These are phyloP conservation scores for Anolis sagrei DNA, from an alignment of 2,113 vertebrate genomes.

Conservation along the genomic window DNA sequence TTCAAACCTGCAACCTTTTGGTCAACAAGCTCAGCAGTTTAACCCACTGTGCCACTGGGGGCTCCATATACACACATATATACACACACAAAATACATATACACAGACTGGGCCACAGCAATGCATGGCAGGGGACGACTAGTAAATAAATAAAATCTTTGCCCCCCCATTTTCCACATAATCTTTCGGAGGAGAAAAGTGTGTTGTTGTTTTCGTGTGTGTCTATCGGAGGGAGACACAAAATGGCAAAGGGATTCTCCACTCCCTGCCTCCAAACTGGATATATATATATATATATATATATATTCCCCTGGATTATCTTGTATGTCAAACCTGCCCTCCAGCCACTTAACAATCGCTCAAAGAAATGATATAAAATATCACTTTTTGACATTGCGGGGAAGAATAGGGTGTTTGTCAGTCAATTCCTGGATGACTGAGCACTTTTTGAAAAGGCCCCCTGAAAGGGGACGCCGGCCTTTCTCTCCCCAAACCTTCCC, in stretches of 20 bases:
- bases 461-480: constrained; percentile 77
- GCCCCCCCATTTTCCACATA: background rate
- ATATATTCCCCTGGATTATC: constrained; percentile 55
- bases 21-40: no score
- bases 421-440: constrained; percentile 84
- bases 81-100: no score
- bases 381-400: constrained; percentile 82
- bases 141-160: no score
- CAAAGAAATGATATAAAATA: constrained; percentile 95
- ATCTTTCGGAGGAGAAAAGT: background rate
- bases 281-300: constrained; percentile 48
- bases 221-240: background rate
- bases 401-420: constrained; percentile 91
- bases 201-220: no score
- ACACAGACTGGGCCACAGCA: no score
- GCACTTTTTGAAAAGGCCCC: constrained; percentile 74
- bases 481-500: constrained; percentile 84
- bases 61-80: no score
- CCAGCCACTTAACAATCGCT: constrained; percentile 90
- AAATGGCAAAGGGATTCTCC: background rate
- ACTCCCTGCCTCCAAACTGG: constrained; percentile 58
- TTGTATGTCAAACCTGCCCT: constrained; percentile 71
- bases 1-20: no score
- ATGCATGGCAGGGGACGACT: no score
- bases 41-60: no score